phyloP scores from a whole-genome alignment of 2,797 vertebrate genomes.

The Perodicticus potto region DNA sequence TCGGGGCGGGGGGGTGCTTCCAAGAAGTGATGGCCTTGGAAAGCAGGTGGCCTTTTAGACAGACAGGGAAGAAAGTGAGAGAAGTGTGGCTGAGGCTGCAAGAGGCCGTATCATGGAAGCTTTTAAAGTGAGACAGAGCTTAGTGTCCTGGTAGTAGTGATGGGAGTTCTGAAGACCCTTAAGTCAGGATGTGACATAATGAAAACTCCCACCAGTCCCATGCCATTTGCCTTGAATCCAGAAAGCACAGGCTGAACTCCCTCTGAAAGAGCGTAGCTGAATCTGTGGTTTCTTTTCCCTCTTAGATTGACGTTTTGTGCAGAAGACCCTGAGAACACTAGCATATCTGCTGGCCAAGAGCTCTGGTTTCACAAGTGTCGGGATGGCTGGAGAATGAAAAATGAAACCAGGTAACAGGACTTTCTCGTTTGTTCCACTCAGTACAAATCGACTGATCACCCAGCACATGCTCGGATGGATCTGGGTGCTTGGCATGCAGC shows the following conservation, averaged over 20 bases:
- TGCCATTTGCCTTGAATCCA: not conserved
- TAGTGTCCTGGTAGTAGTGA: not conserved
- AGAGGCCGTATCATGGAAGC: not conserved
- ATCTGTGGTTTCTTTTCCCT: constrained; percentile 29
- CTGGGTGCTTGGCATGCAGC: not conserved
- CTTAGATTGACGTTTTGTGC: constrained; percentile 94
- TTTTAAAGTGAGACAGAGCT: accelerated
- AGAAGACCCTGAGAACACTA: constrained; percentile 88
- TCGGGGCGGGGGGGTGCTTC: not conserved
- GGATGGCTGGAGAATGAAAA: constrained; percentile 94
- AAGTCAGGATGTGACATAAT: not conserved
- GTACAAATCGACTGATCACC: no score
- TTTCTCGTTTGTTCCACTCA: not conserved
- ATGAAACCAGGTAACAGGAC: constrained; percentile 90
- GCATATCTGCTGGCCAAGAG: constrained; percentile 93
- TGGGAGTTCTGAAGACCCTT: not conserved
- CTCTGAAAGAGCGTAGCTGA: not conserved
- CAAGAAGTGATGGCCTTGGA: not conserved
- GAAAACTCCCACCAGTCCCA: not conserved
- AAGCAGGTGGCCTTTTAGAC: not conserved
- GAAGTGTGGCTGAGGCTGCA: not conserved
- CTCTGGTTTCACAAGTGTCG: constrained; percentile 93
- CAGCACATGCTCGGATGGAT: not conserved
- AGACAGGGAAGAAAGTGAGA: not conserved
- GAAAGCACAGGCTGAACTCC: not conserved